Evolutionary conservation across 2,113 vertebrate genomes (phyloP).

Genomic region (Elephas maximus): DNA sequence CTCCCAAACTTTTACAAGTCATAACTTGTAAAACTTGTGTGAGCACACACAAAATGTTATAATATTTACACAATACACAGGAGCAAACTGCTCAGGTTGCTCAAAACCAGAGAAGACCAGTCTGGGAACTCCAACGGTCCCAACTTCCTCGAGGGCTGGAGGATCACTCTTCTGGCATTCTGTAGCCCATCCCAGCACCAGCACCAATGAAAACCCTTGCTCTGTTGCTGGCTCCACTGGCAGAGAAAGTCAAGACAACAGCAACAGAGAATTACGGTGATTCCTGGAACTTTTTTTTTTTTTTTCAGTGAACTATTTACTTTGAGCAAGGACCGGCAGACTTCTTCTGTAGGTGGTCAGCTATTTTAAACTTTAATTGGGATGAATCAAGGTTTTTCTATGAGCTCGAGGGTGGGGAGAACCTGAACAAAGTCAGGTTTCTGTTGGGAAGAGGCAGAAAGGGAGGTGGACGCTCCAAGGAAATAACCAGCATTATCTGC

Average conservation of each 20-base stretch:
- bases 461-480: not conserved
- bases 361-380: not conserved
- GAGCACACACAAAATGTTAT: not conserved
- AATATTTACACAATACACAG: not conserved
- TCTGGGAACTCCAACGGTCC: not conserved
- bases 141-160: not conserved
- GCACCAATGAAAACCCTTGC: not conserved
- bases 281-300: no score
- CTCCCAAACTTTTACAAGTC: not conserved
- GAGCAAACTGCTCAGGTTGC: not conserved
- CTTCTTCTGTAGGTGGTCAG: not conserved
- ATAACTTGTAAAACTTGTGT: no score
- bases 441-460: not conserved
- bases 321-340: not conserved
- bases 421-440: not conserved
- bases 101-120: not conserved
- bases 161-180: not conserved
- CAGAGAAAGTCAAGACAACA: not conserved
- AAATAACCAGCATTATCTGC: not conserved
- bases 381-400: not conserved
- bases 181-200: not conserved
- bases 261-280: not conserved
- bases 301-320: not conserved
- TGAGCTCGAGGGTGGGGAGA: not conserved
- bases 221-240: not conserved